Conservation (phyloP, 2,888 invertebrate genomes). For the Calameuta idolon region DNA sequence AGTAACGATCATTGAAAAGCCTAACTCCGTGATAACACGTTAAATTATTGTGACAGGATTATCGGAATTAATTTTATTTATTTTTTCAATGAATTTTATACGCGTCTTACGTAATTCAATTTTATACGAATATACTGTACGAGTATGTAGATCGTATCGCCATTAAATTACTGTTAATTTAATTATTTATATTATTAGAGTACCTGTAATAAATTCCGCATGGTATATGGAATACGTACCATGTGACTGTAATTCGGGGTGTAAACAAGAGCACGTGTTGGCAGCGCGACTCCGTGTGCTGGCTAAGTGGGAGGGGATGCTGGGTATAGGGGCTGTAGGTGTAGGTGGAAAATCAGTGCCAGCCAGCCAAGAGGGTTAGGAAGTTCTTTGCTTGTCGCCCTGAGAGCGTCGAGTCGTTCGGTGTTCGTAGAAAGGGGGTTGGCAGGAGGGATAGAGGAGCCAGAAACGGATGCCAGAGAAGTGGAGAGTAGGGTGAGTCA, state of each 20-base stretch:
- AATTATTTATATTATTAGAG: not conserved
- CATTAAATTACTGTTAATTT: not conserved
- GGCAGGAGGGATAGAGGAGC: slow-evolving; percentile 13
- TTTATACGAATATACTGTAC: not conserved
- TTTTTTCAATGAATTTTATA: not conserved
- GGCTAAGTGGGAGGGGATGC: slow-evolving; percentile 26
- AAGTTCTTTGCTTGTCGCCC: slow-evolving; percentile 51
- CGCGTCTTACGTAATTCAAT: not conserved
- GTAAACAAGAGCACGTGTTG: slow-evolving; percentile 66
- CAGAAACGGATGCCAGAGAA: slow-evolving; percentile 8
- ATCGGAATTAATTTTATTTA: not conserved
- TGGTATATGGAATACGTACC: slow-evolving; percentile 10
- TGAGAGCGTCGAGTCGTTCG: slow-evolving; percentile 33
- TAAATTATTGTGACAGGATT: not conserved
- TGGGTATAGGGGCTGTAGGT: slow-evolving; percentile 32
- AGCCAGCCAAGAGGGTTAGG: slow-evolving; percentile 30
- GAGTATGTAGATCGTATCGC: not conserved
- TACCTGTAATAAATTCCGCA: not conserved
- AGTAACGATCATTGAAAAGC: not conserved
- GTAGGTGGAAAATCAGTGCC: slow-evolving; percentile 49
- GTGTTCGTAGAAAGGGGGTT: slow-evolving; percentile 22
- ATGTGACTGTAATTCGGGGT: slow-evolving; percentile 48
- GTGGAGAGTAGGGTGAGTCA: slow-evolving; percentile 5
- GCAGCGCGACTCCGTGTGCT: slow-evolving; percentile 52
- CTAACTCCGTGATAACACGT: not conserved